Conservation (phyloP, 1,140 invertebrate genomes). For the Phthorimaea operculella region DNA sequence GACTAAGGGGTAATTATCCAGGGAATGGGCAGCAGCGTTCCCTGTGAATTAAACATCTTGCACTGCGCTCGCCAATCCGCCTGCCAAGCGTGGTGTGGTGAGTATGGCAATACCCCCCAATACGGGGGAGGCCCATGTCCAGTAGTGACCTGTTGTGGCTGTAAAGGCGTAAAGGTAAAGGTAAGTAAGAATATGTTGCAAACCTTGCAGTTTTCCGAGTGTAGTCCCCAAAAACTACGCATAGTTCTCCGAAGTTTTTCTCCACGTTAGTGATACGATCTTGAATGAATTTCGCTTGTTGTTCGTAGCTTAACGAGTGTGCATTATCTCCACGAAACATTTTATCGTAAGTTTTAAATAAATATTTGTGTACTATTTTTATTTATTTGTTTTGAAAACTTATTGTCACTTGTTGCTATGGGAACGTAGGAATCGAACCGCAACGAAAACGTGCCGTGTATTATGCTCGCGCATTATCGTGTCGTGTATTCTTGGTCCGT, state of each 20-base stretch:
- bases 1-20: too few species aligned
- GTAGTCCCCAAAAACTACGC: constrained; percentile 73
- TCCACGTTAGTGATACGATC: constrained; percentile 76
- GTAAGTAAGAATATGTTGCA: neutral
- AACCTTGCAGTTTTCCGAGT: constrained; percentile 77
- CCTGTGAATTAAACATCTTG: too few species aligned
- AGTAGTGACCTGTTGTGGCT: too few species aligned
- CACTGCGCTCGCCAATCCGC: too few species aligned
- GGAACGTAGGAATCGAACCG: neutral
- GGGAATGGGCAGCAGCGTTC: too few species aligned
- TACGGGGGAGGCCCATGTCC: too few species aligned
- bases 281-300: constrained; percentile 78
- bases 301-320: constrained; percentile 66
- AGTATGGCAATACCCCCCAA: too few species aligned
- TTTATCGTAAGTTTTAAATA: constrained; percentile 1
- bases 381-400: neutral
- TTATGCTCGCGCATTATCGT: too few species aligned
- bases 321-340: constrained; percentile 60
- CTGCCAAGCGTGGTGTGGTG: too few species aligned
- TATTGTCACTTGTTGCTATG: neutral
- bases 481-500: too few species aligned
- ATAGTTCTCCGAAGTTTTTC: constrained; percentile 76
- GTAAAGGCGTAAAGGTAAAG: too few species aligned
- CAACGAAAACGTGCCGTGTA: too few species aligned
- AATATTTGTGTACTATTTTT: neutral